Percentiles rank a stretch among this genome's conserved stretches.
Conservation (phyloP, 1,140 invertebrate species). For the Globodera rostochiensis region DNA sequence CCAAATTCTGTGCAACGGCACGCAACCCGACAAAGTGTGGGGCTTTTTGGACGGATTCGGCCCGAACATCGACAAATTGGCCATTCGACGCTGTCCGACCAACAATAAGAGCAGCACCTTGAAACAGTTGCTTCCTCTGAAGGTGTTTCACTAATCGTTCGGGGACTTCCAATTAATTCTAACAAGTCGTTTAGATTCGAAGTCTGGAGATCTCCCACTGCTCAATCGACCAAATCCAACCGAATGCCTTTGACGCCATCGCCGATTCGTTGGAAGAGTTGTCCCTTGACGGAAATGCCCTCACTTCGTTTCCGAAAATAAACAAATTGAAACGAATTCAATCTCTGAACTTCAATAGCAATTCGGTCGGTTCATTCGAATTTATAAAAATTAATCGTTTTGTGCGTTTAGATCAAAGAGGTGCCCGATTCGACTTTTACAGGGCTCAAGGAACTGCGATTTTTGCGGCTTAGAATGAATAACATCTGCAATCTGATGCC, state of each 20-base stretch:
- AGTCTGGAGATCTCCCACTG: conserved; percentile 42
- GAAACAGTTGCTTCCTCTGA: conserved; percentile 3
- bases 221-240: conserved; percentile 31
- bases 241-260: conserved; percentile 35
- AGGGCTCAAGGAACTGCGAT: conserved; percentile 47
- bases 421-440: conserved; percentile 48
- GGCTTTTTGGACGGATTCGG: conserved; percentile 3
- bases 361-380: conserved; percentile 29
- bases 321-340: conserved; percentile 40
- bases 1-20: conserved; percentile 24
- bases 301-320: conserved; percentile 40
- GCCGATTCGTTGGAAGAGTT: conserved; percentile 46
- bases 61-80: conserved; percentile 15
- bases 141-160: not conserved
- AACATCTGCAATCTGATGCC: conserved; percentile 50
- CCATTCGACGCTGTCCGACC: not conserved
- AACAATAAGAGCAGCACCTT: conserved; percentile 9
- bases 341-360: conserved; percentile 48
- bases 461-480: conserved; percentile 55
- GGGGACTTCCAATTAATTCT: not conserved
- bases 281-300: conserved; percentile 42
- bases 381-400: not conserved
- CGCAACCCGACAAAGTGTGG: conserved; percentile 17
- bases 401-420: conserved; percentile 45
- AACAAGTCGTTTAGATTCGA: conserved; percentile 30